Conservation (phyloP, 2,797 vertebrate genomes). For the Carapus acus region DNA sequence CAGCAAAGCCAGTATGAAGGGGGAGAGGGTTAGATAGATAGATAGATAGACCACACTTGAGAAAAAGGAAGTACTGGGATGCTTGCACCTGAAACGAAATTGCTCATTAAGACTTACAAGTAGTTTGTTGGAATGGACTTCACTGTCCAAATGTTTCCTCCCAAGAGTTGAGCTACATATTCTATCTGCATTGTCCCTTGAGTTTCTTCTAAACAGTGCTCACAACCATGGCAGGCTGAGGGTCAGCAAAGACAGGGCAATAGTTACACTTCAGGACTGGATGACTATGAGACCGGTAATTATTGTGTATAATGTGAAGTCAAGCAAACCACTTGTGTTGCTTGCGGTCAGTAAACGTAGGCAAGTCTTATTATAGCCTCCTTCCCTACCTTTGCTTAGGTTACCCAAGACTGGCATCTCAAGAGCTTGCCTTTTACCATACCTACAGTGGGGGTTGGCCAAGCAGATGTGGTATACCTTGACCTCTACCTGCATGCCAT, state of each 20-base stretch:
- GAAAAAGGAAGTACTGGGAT: slow-evolving; percentile 34
- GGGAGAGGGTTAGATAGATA: slow-evolving; percentile 18
- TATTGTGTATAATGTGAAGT: slow-evolving; percentile 53
- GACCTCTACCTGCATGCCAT: slow-evolving; percentile 67
- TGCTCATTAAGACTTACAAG: slow-evolving; percentile 15
- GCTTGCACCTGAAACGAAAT: slow-evolving; percentile 37
- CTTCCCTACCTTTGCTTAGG: slow-evolving; percentile 75
- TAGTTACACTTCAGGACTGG: slow-evolving; percentile 60
- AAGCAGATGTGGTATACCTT: slow-evolving; percentile 72
- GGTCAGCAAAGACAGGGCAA: slow-evolving; percentile 50
- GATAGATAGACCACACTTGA: slow-evolving; percentile 14
- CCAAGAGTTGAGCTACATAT: slow-evolving; percentile 26
- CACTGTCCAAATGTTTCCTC: not conserved
- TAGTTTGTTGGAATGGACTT: not conserved
- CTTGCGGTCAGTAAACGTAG: slow-evolving; percentile 37
- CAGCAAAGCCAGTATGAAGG: slow-evolving; percentile 54
- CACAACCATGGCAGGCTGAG: slow-evolving; percentile 61
- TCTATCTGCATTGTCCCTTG: slow-evolving; percentile 35
- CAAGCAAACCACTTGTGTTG: slow-evolving; percentile 42
- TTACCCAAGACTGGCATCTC: slow-evolving; percentile 73
- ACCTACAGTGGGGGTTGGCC: slow-evolving; percentile 70
- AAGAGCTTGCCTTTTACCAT: slow-evolving; percentile 74
- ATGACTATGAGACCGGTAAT: slow-evolving; percentile 65
- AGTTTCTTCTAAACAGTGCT: slow-evolving; percentile 58
- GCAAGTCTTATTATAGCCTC: slow-evolving; percentile 62